Conservation (phyloP, 2,113 vertebrate genomes). For the Sinocyclocheilus anophthalmus region DNA sequence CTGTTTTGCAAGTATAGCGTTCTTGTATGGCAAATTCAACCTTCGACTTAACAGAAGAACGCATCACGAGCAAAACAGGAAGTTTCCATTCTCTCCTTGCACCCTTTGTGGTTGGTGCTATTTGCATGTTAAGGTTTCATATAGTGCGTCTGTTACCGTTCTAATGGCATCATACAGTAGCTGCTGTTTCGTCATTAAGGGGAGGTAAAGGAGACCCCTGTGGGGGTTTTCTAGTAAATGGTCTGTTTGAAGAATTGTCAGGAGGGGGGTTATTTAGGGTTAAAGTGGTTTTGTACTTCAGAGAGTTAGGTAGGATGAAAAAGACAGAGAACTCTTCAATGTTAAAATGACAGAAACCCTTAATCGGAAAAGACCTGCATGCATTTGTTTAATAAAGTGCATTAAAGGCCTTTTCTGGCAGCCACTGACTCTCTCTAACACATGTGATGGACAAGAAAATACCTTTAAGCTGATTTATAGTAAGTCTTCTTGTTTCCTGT, state of each 20-base stretch:
- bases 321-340: not conserved
- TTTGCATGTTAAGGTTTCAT: conserved; percentile 22
- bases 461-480: conserved; percentile 30
- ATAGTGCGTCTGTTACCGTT: not conserved
- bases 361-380: not conserved
- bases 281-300: not conserved
- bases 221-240: not conserved
- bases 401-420: not conserved
- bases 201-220: conserved; percentile 32
- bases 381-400: conserved; percentile 8
- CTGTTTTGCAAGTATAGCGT: not conserved
- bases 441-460: not conserved
- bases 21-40: not conserved
- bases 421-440: not conserved
- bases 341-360: not conserved
- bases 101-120: conserved; percentile 14
- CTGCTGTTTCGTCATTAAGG: not conserved
- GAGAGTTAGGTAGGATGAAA: not conserved
- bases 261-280: not conserved
- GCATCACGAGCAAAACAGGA: conserved; percentile 40
- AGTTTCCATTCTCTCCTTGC: conserved; percentile 46
- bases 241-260: not conserved
- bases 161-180: not conserved
- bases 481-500: conserved; percentile 46
- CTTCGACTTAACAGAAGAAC: not conserved